These are phyloP conservation scores for Drosophila cognata DNA, from an alignment of 2,888 invertebrate species.

Conservation along the genomic window DNA sequence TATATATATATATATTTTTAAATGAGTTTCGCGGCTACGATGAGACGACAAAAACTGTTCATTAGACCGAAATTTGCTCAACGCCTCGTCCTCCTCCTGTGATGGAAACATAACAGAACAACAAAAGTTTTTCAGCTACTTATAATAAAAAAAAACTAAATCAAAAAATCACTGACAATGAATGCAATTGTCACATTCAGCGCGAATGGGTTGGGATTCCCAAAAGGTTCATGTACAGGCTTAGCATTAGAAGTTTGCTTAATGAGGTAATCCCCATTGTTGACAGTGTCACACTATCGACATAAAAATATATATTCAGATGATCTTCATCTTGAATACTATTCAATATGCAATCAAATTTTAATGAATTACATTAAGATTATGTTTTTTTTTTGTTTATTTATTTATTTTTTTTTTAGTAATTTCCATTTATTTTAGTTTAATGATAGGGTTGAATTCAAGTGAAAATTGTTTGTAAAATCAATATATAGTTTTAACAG, in stretches of 20 bases:
- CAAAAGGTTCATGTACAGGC: background rate
- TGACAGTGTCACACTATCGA: background rate
- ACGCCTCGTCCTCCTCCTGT: background rate
- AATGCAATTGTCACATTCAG: slow-evolving; percentile 1
- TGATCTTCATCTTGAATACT: background rate
- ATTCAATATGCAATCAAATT: background rate
- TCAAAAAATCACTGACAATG: background rate
- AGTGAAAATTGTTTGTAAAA: background rate
- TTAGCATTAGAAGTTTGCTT: background rate
- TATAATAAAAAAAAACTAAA: background rate
- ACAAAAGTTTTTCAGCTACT: slow-evolving; percentile 1
- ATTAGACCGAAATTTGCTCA: background rate
- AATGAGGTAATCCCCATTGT: background rate
- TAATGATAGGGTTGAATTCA: background rate
- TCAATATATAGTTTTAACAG: background rate
- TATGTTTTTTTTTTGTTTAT: no score
- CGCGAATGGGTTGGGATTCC: background rate
- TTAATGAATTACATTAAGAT: background rate
- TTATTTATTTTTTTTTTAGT: no score
- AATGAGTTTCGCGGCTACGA: slow-evolving; percentile 24
- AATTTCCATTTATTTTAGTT: background rate
- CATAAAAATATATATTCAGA: background rate
- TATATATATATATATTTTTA: background rate
- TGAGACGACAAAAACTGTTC: slow-evolving; percentile 2
- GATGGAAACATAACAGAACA: background rate